Conservation (phyloP, 2,888 invertebrate species). For the Acleris cristana region DNA sequence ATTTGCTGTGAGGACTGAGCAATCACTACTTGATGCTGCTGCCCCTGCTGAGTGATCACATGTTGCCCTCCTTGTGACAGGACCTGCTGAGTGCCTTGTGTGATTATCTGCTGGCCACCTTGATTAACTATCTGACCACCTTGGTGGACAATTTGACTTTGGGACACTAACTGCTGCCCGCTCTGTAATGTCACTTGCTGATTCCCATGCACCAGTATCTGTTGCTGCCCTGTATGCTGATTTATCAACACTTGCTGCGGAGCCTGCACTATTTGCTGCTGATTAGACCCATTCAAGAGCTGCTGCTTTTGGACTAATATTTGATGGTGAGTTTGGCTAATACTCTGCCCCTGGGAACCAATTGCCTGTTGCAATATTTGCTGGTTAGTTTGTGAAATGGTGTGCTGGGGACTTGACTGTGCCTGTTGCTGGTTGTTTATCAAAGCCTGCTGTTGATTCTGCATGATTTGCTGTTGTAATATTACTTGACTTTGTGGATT, state of each 20-base stretch:
- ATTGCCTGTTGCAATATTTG: conserved; percentile 85
- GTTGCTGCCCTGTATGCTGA: conserved; percentile 77
- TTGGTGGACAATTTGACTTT: conserved; percentile 77
- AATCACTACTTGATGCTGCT: conserved; percentile 78
- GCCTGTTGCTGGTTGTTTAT: conserved; percentile 72
- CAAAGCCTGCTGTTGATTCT: conserved; percentile 76
- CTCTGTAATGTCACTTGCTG: conserved; percentile 79
- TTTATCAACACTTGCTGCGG: conserved; percentile 82
- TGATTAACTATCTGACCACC: conserved; percentile 77
- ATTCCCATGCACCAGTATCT: conserved; percentile 78
- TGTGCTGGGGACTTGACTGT: conserved; percentile 81
- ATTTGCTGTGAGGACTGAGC: conserved; percentile 79
- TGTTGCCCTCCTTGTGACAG: conserved; percentile 79
- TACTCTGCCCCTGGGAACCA: conserved; percentile 78
- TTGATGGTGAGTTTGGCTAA: conserved; percentile 79
- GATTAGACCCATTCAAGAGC: conserved; percentile 80
- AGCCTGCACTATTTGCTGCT: conserved; percentile 78
- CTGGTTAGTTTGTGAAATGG: conserved; percentile 81
- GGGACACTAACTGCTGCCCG: conserved; percentile 76
- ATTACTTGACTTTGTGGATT: conserved; percentile 81
- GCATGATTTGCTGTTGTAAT: conserved; percentile 84
- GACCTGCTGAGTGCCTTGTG: conserved; percentile 73
- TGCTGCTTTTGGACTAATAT: conserved; percentile 84
- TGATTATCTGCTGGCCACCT: conserved; percentile 74
- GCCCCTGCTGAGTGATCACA: conserved; percentile 77